Conservation (phyloP, 2,113 vertebrate genomes). For the Lepus europaeus region DNA sequence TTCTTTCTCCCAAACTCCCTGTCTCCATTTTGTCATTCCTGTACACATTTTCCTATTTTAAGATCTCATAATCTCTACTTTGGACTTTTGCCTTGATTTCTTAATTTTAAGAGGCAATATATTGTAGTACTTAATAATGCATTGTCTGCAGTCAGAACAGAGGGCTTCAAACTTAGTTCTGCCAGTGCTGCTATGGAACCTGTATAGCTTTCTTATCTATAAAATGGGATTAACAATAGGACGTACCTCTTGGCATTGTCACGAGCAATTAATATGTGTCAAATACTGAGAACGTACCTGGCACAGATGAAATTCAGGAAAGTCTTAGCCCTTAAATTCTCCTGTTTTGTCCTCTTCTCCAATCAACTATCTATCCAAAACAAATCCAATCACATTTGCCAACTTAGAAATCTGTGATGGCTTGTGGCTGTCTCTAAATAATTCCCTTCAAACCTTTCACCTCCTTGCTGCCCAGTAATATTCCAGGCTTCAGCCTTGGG, state of each 20-base stretch:
- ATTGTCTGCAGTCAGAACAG: not conserved
- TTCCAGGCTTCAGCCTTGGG: not conserved
- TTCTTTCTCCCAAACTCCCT: not conserved
- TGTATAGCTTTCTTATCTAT: not conserved
- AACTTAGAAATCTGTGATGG: not conserved
- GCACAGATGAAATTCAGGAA: not conserved
- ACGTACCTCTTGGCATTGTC: not conserved
- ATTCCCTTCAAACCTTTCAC: not conserved
- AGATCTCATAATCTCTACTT: not conserved
- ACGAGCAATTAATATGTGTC: not conserved
- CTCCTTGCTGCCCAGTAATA: not conserved
- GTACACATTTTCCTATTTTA: not conserved
- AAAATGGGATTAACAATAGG: not conserved
- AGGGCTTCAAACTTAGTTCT: not conserved
- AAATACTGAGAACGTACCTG: not conserved
- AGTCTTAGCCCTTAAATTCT: not conserved
- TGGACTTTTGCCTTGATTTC: slow-evolving; percentile 43
- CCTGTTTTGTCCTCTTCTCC: not conserved
- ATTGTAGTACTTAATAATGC: not conserved
- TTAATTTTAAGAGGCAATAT: not conserved
- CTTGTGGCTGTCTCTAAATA: not conserved
- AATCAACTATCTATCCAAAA: slow-evolving; percentile 26
- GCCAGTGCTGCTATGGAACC: not conserved
- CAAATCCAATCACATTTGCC: not conserved
- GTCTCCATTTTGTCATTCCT: not conserved